Evolutionary conservation across 2,888 invertebrate genomes (phyloP).

Genomic region (Operophtera brumata): DNA sequence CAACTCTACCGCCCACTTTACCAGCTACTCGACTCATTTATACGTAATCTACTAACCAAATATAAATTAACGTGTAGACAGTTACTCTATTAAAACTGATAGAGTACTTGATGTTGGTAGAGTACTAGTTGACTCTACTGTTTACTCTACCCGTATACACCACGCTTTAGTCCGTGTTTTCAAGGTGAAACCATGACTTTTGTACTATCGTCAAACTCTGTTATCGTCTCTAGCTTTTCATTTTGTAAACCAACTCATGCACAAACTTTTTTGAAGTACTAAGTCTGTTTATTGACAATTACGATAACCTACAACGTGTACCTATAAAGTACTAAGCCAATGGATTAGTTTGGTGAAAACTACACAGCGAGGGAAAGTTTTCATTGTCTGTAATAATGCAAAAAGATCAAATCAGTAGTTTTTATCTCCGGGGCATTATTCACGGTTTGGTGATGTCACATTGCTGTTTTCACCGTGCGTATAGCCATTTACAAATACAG

Average conservation of each 20-base stretch:
- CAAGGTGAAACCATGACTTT: neutral
- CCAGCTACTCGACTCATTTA: too few species aligned
- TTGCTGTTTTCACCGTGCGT: slow-evolving; percentile 45
- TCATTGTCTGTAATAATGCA: slow-evolving; percentile 33
- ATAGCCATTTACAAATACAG: slow-evolving; percentile 42
- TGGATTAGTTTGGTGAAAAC: slow-evolving; percentile 32
- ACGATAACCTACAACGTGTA: slow-evolving; percentile 2
- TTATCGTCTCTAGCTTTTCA: too few species aligned
- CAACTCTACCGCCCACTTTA: too few species aligned
- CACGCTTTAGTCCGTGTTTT: too few species aligned
- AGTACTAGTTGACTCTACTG: too few species aligned
- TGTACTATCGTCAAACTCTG: neutral
- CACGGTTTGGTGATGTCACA: slow-evolving; percentile 56
- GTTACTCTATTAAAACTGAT: too few species aligned
- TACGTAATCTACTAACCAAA: too few species aligned
- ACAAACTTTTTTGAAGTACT: neutral
- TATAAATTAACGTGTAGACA: too few species aligned
- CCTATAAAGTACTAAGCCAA: slow-evolving; percentile 5
- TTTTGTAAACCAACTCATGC: too few species aligned
- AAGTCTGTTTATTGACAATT: slow-evolving; percentile 6
- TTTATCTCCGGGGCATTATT: slow-evolving; percentile 53
- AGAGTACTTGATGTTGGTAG: too few species aligned
- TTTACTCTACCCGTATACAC: too few species aligned
- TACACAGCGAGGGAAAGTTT: slow-evolving; percentile 34
- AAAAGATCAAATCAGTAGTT: slow-evolving; percentile 37